Conservation (phyloP, 2,113 vertebrate genomes). For the Hepsetus odoe region DNA sequence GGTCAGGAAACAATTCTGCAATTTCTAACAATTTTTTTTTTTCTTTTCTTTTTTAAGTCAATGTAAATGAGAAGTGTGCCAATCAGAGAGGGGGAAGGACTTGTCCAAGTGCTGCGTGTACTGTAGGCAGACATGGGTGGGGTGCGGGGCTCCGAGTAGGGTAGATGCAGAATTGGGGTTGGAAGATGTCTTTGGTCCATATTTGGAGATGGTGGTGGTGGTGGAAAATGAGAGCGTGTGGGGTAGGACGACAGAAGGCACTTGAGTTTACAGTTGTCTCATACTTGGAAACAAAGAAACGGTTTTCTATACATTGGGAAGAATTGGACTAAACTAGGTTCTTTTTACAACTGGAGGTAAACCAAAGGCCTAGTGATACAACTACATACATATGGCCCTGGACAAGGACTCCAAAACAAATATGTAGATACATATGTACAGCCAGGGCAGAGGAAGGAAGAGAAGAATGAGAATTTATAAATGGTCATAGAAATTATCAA, state of each 20-base stretch:
- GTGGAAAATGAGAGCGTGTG: slow-evolving; percentile 38
- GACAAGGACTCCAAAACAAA: slow-evolving; percentile 64
- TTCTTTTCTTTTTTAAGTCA: slow-evolving; percentile 69
- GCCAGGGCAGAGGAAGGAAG: slow-evolving; percentile 50
- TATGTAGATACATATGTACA: slow-evolving; percentile 72
- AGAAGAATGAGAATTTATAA: slow-evolving; percentile 9
- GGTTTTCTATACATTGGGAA: slow-evolving; percentile 54
- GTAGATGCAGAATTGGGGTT: slow-evolving; percentile 43
- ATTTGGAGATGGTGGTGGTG: slow-evolving; percentile 55
- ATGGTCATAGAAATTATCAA: slow-evolving; percentile 41
- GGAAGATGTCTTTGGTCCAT: slow-evolving; percentile 78
- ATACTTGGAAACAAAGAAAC: slow-evolving; percentile 39
- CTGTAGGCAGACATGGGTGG: slow-evolving; percentile 35
- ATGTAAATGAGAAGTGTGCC: slow-evolving; percentile 79
- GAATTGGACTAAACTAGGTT: slow-evolving; percentile 56
- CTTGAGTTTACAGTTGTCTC: slow-evolving; percentile 80
- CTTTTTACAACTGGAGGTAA: slow-evolving; percentile 47
- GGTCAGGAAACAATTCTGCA: slow-evolving; percentile 19
- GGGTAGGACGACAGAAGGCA: slow-evolving; percentile 75
- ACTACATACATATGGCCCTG: slow-evolving; percentile 72
- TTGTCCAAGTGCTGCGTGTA: slow-evolving; percentile 53
- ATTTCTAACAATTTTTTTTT: slow-evolving; percentile 67
- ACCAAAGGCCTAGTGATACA: slow-evolving; percentile 65
- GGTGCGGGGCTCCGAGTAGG: not conserved
- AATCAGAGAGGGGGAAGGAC: slow-evolving; percentile 65